Conservation (phyloP, 1,140 invertebrate genomes). For the Cyclargus thomasi region DNA sequence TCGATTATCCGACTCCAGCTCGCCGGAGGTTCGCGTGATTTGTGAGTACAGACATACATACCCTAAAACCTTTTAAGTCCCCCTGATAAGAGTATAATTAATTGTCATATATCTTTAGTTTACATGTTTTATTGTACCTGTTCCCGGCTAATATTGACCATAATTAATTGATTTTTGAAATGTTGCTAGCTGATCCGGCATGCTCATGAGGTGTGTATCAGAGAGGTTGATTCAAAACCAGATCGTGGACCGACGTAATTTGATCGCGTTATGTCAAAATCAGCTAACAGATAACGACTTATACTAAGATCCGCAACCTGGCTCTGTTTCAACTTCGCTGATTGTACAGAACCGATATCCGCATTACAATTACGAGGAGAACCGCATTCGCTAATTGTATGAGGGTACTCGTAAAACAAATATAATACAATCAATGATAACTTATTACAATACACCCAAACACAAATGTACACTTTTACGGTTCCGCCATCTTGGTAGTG, state of each 20-base stretch:
- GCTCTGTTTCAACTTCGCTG: no score
- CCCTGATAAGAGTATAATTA: constrained; percentile 57
- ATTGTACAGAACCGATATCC: not conserved
- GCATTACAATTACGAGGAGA: not conserved
- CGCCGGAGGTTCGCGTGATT: constrained; percentile 41
- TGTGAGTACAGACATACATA: constrained; percentile 57
- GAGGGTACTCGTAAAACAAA: not conserved
- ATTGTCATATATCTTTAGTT: constrained; percentile 31
- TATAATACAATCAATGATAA: not conserved
- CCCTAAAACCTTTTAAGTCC: constrained; percentile 66
- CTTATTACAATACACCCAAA: constrained; percentile 1
- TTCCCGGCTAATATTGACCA: not conserved
- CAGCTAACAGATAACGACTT: no score
- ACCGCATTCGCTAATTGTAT: not conserved
- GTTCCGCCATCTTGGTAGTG: not conserved
- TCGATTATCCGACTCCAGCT: constrained; percentile 10
- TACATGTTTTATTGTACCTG: not conserved
- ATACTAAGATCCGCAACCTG: no score
- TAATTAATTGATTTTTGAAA: not conserved
- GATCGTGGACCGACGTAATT: no score
- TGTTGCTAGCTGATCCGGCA: not conserved
- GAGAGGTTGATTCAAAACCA: no score
- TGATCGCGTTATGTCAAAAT: no score
- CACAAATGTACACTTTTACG: not conserved
- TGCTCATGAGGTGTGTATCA: no score